A percentile compares a stretch with the other conserved stretches of the same genome.
Evolutionary conservation across 2,797 vertebrate genomes (phyloP).

Genomic region (Acanthopagrus latus): DNA sequence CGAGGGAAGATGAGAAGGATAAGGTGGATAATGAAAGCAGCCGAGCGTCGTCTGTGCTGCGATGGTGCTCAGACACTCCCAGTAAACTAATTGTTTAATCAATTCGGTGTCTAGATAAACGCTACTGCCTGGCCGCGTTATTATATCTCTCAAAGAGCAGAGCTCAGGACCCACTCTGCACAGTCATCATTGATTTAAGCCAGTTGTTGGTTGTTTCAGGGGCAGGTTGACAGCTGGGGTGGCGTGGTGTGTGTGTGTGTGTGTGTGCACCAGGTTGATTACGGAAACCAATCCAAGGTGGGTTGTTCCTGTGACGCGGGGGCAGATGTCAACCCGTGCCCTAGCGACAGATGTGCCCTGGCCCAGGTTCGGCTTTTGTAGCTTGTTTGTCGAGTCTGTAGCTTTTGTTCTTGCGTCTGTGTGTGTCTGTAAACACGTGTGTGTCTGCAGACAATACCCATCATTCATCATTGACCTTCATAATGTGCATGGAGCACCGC

Average conservation of each 20-base stretch:
- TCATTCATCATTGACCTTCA: slow-evolving; percentile 72
- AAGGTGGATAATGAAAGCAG: slow-evolving; percentile 49
- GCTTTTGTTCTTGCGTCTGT: slow-evolving; percentile 33
- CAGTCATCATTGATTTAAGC: slow-evolving; percentile 34
- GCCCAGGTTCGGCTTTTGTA: slow-evolving; percentile 35
- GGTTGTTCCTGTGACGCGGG: slow-evolving; percentile 24
- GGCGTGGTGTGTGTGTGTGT: not conserved
- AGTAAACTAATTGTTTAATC: slow-evolving; percentile 66
- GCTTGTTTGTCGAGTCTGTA: slow-evolving; percentile 35
- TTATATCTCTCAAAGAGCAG: slow-evolving; percentile 10
- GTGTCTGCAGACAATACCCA: slow-evolving; percentile 49
- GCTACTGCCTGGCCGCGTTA: slow-evolving; percentile 13
- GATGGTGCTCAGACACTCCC: slow-evolving; percentile 29
- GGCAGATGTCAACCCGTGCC: slow-evolving; percentile 41
- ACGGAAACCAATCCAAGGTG: slow-evolving; percentile 33
- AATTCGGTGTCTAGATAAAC: slow-evolving; percentile 48
- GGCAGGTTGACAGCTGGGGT: slow-evolving; percentile 36
- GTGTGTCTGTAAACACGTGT: slow-evolving; percentile 3
- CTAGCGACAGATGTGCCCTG: slow-evolving; percentile 53
- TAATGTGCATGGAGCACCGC: slow-evolving; percentile 25
- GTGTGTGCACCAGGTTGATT: slow-evolving; percentile 9
- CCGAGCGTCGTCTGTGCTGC: not conserved
- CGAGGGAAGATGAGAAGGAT: slow-evolving; percentile 42
- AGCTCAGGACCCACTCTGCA: not conserved
- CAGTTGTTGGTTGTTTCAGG: not conserved